Evolutionary conservation across 2,797 vertebrate genomes (phyloP).

Genomic region (Pangasius larnaudii): DNA sequence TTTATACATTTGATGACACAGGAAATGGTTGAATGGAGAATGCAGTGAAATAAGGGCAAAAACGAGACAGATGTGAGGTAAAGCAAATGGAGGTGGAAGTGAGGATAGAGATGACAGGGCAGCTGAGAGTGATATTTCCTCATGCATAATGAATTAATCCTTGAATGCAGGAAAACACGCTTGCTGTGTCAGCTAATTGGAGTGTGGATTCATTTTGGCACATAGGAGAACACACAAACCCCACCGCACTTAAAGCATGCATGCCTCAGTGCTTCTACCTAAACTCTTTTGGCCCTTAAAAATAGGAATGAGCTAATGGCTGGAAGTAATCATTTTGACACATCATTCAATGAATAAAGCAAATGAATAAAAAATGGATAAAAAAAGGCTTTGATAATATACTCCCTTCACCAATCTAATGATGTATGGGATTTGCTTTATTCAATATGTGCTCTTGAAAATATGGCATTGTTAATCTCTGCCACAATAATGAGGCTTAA

Average conservation of each 20-base stretch:
- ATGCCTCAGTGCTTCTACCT: background rate
- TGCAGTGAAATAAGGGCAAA: background rate
- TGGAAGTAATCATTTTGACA: slow-evolving; percentile 14
- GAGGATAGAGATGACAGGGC: slow-evolving; percentile 15
- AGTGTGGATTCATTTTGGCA: slow-evolving; percentile 18
- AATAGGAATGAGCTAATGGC: background rate
- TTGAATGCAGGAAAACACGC: slow-evolving; percentile 28
- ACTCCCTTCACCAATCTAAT: background rate
- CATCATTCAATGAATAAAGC: slow-evolving; percentile 18
- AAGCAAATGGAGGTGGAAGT: background rate
- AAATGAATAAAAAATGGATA: slow-evolving; percentile 9
- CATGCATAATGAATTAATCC: slow-evolving; percentile 43
- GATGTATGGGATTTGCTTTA: background rate
- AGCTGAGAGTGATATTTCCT: slow-evolving; percentile 16
- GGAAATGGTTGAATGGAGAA: background rate
- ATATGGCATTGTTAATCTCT: background rate
- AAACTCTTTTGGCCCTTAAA: background rate
- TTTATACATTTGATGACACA: background rate
- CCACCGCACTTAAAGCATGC: background rate
- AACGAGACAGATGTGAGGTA: background rate
- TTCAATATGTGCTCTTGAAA: background rate
- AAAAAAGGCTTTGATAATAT: too few species aligned
- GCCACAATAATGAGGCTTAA: background rate
- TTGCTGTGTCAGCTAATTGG: slow-evolving; percentile 46
- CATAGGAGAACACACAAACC: background rate